Evolutionary conservation across 1,140 invertebrate genomes (phyloP).

Genomic region (Aphis gossypii): DNA sequence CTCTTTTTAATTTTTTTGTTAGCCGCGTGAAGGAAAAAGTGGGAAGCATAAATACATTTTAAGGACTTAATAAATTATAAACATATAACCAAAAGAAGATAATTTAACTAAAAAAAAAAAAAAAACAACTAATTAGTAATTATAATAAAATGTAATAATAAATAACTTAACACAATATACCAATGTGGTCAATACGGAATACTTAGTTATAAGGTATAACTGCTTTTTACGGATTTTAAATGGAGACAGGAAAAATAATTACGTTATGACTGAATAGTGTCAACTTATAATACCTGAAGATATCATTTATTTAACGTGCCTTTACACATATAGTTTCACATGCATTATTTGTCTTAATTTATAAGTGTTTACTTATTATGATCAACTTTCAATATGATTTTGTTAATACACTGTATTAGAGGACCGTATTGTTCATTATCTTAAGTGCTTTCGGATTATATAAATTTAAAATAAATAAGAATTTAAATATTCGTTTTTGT

Average conservation of each 20-base stretch:
- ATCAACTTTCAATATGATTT: background rate
- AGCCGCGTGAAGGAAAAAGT: background rate
- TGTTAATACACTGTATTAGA: background rate
- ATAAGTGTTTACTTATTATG: background rate
- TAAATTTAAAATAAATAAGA: background rate
- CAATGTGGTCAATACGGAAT: no score
- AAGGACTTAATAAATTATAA: background rate
- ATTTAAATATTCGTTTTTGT: background rate
- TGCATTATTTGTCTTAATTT: background rate
- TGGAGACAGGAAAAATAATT: no score
- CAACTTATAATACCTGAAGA: no score
- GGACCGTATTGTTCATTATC: background rate
- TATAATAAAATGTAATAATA: no score
- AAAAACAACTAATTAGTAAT: background rate
- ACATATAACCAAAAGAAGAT: background rate
- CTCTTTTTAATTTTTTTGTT: background rate
- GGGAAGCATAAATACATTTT: background rate
- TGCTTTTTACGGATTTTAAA: no score
- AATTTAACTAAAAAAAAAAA: background rate
- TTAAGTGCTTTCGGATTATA: background rate
- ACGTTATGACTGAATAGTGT: no score
- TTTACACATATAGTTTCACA: background rate
- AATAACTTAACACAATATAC: no score
- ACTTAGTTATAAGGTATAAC: no score
- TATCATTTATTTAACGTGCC: no score